Evolutionary conservation across 2,888 invertebrate genomes (phyloP).

Genomic region (Aspidapion aeneum): DNA sequence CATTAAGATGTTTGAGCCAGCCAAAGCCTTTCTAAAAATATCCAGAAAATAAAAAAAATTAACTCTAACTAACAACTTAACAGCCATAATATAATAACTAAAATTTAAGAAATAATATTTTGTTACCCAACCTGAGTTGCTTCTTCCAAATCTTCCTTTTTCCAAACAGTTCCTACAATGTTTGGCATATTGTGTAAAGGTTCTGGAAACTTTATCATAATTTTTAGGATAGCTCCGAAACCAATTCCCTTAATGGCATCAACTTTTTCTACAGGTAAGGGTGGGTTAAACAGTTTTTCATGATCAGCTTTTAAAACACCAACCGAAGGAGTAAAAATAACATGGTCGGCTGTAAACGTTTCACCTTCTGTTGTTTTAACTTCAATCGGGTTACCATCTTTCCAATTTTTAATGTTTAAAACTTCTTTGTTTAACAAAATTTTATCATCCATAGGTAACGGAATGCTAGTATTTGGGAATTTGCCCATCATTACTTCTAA

Average conservation of each 20-base stretch:
- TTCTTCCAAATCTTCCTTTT: constrained; percentile 30
- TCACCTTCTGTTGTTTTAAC: constrained; percentile 50
- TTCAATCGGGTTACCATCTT: constrained; percentile 21
- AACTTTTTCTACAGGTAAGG: constrained; percentile 27
- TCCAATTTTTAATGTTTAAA: constrained; percentile 24
- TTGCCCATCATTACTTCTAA: constrained; percentile 58
- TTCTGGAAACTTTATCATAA: constrained; percentile 28
- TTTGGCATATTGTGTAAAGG: constrained; percentile 28
- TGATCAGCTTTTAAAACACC: constrained; percentile 33
- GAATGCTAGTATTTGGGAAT: constrained; percentile 20
- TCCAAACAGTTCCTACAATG: constrained; percentile 28
- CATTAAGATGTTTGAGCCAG: constrained; percentile 22
- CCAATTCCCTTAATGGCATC: constrained; percentile 30
- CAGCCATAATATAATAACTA: too few relatives aligned
- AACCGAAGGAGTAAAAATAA: constrained; percentile 55
- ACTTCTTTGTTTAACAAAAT: constrained; percentile 33
- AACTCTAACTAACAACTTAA: constrained; percentile 16
- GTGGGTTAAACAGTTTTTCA: constrained; percentile 28
- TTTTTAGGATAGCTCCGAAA: constrained; percentile 32
- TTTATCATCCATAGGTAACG: constrained; percentile 33
- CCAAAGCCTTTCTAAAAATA: background rate
- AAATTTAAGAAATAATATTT: background rate
- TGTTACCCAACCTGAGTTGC: constrained; percentile 19
- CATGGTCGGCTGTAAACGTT: constrained; percentile 53
- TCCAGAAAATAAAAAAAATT: background rate